Evolutionary conservation across 2,113 vertebrate genomes (phyloP).

Genomic region (Hiodon alosoides): DNA sequence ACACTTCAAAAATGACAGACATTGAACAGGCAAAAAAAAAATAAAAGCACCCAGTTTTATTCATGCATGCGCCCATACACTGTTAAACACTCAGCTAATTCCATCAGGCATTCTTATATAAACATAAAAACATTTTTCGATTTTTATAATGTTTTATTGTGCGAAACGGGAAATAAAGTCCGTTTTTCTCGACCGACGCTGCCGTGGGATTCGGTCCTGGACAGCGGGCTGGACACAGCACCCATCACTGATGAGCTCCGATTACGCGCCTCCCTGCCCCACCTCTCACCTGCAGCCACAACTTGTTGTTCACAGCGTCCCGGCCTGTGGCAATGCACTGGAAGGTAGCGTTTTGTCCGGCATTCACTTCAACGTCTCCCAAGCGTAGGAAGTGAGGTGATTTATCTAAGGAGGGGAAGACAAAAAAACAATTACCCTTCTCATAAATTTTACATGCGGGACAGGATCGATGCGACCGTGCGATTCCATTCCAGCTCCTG

Average conservation of each 20-base stretch:
- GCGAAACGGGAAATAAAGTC: too few species aligned
- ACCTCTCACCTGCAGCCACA: conserved; percentile 92
- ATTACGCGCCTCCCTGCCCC: not conserved
- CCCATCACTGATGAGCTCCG: not conserved
- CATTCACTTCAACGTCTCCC: conserved; percentile 98
- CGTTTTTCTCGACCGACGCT: too few species aligned
- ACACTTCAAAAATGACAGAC: not conserved
- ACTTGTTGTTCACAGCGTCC: conserved; percentile 87
- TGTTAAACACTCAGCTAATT: too few species aligned
- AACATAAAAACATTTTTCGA: too few species aligned
- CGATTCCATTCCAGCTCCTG: conserved; percentile 1
- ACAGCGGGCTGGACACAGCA: too few species aligned
- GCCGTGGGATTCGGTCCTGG: too few species aligned
- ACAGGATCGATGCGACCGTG: not conserved
- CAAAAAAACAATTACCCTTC: conserved; percentile 29
- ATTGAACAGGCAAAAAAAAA: not conserved
- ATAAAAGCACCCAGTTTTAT: too few species aligned
- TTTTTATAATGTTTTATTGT: too few species aligned
- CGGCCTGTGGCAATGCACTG: conserved; percentile 95
- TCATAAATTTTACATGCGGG: conserved; percentile 24
- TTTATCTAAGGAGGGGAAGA: conserved; percentile 73
- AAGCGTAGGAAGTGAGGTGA: conserved; percentile 96
- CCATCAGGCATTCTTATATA: too few species aligned
- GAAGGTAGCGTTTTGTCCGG: conserved; percentile 96
- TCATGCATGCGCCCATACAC: not conserved